Percentiles rank a stretch among this genome's conserved stretches.
phyloP scores from a whole-genome alignment of 2,113 vertebrate species.

The Vidua macroura region DNA sequence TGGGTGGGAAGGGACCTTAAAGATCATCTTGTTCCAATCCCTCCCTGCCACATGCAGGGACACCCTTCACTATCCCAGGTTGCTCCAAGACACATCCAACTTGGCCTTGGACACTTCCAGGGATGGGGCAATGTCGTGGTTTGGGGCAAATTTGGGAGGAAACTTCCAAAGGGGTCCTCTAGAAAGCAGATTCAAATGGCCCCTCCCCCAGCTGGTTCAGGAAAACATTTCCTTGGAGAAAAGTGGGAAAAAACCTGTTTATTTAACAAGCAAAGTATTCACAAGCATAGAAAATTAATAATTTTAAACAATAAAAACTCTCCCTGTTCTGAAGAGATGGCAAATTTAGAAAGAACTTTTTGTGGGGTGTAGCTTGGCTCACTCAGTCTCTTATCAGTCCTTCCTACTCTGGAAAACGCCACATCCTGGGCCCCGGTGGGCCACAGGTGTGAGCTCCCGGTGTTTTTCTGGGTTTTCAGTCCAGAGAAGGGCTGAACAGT shows the following conservation, averaged over 20 bases:
- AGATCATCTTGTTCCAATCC: accelerated
- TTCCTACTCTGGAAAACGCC: neutral
- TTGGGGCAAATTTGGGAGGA: neutral
- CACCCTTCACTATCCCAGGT: neutral
- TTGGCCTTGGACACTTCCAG: neutral
- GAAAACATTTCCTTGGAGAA: neutral
- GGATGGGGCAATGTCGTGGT: neutral
- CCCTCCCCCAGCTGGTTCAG: neutral
- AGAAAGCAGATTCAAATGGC: neutral
- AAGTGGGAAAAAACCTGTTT: neutral
- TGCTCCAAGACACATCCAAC: accelerated
- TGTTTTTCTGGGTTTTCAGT: neutral
- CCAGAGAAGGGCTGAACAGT: neutral
- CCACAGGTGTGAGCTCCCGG: neutral
- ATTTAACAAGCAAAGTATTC: neutral
- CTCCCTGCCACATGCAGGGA: neutral
- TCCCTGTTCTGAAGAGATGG: too few species aligned
- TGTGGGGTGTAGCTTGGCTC: neutral
- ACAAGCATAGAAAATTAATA: neutral
- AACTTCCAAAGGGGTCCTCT: neutral
- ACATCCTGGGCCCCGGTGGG: neutral
- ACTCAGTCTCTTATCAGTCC: neutral
- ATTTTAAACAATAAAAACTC: neutral
- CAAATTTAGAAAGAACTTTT: neutral
- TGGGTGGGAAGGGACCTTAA: neutral